Evolutionary conservation across 2,888 invertebrate species (phyloP).

Genomic region (Metellina segmentata): DNA sequence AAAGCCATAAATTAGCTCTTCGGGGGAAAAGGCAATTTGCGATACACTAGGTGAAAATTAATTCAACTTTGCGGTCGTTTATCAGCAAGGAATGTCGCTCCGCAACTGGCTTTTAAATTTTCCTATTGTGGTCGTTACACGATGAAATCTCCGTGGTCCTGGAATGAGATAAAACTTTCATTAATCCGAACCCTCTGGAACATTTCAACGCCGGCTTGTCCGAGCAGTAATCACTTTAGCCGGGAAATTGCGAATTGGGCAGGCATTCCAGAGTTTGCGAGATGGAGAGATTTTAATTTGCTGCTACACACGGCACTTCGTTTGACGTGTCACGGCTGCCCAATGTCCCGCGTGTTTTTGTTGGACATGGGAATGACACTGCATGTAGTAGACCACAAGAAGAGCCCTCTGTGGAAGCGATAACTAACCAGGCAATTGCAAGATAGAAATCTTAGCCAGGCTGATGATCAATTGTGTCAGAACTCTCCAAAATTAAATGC

Average conservation of each 20-base stretch:
- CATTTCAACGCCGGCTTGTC: background rate
- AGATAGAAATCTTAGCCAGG: no score
- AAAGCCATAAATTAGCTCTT: background rate
- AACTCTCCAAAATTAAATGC: no score
- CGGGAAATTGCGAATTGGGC: background rate
- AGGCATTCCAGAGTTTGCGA: no score
- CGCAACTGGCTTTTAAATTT: background rate
- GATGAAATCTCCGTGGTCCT: background rate
- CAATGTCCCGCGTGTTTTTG: no score
- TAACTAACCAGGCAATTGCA: no score
- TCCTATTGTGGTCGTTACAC: background rate
- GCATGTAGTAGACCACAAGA: no score
- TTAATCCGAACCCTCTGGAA: background rate
- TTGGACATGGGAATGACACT: no score
- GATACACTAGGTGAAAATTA: constrained; percentile 12
- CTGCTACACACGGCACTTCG: no score
- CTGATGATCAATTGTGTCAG: no score
- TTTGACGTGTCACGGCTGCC: no score
- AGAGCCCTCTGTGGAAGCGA: no score
- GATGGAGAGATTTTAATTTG: no score
- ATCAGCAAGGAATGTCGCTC: background rate
- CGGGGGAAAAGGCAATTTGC: background rate
- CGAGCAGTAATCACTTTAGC: background rate
- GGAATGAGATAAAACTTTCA: background rate
- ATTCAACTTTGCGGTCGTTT: constrained; percentile 11